Base-by-base conservation (phyloP, 1,140 invertebrate species). In the Papilio polytes region DNA sequence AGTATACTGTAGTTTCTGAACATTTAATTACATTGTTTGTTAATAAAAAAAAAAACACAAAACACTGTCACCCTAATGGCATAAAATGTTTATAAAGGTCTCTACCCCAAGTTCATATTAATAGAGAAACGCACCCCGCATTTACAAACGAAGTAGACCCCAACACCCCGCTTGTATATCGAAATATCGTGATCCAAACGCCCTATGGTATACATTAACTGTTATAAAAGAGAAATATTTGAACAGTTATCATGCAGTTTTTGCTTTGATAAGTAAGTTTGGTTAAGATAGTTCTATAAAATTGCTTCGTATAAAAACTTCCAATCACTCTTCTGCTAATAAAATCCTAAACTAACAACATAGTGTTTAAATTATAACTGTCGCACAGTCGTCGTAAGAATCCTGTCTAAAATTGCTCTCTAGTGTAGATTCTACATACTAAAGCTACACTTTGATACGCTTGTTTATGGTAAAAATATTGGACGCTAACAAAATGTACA, bases 51-150 rank as follows among this genome's bases (percentile, higher is more conserved):
- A 3, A 31, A 31, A 36, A 72, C 18, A 41, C n/a, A 36, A 72
- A 26, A 26, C 26, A 72, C 26, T 12, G 76, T 59, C 22, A 36
- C 76, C 76, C 51, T 78, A 59, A 78, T 53, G 22, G 13, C 31
- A 82, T 87, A 85, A 86, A 86, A 88, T 89, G 87, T 90, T 90
- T 88, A 87, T 88, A 91, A 94, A 94, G 90, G 91, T 92, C 91
- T 84, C 82, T 83, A 82, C 89, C 90, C 89, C 85, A 83, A 84
- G 81, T 84, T 84, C 80, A 86, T 90, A 90, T 89, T 91, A 89
- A 91, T 90, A 92, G 88, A 85, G 82, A 85, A 86, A 80, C 87
- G 84, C 86, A 89, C 91, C 86, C 80, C 79, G 85, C 84, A 90
- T 85, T 87, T 89, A 90, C 90, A 90, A 89, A 77, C 80, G 76